Evolutionary conservation across 2,113 vertebrate species (phyloP).

Genomic region (Eidolon helvum): DNA sequence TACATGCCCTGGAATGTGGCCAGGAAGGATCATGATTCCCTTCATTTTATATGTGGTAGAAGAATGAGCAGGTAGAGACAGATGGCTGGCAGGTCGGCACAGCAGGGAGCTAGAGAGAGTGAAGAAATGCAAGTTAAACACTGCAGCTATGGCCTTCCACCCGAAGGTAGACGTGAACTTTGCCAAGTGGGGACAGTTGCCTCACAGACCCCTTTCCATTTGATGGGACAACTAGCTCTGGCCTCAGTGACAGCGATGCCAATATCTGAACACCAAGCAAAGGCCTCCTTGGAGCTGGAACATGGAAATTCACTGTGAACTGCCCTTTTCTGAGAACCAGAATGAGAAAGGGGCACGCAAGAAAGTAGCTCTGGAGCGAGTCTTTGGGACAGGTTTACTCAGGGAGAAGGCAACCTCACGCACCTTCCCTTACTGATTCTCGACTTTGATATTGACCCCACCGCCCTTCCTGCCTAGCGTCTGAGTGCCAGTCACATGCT

Average conservation of each 20-base stretch:
- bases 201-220: neutral
- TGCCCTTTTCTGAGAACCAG: neutral
- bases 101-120: neutral
- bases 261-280: neutral
- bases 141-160: neutral
- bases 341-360: neutral
- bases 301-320: neutral
- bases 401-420: neutral
- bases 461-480: neutral
- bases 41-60: too few relatives aligned
- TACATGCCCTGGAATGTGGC: neutral
- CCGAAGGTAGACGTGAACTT: neutral
- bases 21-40: neutral
- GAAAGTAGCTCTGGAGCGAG: neutral
- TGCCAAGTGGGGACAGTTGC: neutral
- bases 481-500: neutral
- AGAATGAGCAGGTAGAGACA: neutral
- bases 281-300: neutral
- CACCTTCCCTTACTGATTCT: neutral
- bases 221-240: neutral
- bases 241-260: neutral
- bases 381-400: neutral
- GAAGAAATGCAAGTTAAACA: neutral
- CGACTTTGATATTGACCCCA: constrained; percentile 43
- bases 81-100: neutral